These are phyloP conservation scores for Ceyx cyanopectus DNA, from an alignment of 2,113 vertebrate genomes.

Conservation along the genomic window DNA sequence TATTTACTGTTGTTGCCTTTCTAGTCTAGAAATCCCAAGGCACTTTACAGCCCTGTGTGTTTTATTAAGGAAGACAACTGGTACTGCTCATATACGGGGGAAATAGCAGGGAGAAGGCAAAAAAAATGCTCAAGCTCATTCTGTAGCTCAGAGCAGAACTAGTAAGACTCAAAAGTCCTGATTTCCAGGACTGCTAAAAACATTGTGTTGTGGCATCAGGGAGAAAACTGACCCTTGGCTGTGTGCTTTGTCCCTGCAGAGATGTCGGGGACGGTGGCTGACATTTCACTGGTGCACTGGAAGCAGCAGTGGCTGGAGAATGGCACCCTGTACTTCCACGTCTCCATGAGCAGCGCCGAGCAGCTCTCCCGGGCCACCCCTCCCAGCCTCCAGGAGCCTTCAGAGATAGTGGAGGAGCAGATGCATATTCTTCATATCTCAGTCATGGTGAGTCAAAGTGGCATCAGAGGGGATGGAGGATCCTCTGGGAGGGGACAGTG, in stretches of 20 bases:
- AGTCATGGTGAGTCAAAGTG: slow-evolving; percentile 88
- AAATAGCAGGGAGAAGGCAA: neutral
- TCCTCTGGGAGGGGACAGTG: fast-evolving
- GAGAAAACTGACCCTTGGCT: neutral
- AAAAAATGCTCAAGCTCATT: neutral
- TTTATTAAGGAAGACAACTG: neutral
- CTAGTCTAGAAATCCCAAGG: neutral
- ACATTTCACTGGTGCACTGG: slow-evolving; percentile 97
- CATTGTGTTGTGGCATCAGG: fast-evolving
- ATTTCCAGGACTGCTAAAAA: neutral
- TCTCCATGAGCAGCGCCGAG: slow-evolving; percentile 89
- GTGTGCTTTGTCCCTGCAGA: slow-evolving; percentile 80
- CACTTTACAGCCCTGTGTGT: neutral
- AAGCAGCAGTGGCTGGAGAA: slow-evolving; percentile 99
- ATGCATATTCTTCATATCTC: slow-evolving; percentile 97
- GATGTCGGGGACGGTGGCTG: slow-evolving; percentile 92
- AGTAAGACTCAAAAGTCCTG: neutral
- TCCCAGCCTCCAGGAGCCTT: slow-evolving; percentile 86
- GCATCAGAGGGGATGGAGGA: fast-evolving
- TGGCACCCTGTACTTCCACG: slow-evolving; percentile 95
- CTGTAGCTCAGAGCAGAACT: neutral
- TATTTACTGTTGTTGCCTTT: neutral
- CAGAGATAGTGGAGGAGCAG: slow-evolving; percentile 91
- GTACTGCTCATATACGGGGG: fast-evolving
- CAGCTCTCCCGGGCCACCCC: slow-evolving; percentile 85